phyloP scores from a whole-genome alignment of 2,888 invertebrate genomes.

The Rhamphomyia laevipes region DNA sequence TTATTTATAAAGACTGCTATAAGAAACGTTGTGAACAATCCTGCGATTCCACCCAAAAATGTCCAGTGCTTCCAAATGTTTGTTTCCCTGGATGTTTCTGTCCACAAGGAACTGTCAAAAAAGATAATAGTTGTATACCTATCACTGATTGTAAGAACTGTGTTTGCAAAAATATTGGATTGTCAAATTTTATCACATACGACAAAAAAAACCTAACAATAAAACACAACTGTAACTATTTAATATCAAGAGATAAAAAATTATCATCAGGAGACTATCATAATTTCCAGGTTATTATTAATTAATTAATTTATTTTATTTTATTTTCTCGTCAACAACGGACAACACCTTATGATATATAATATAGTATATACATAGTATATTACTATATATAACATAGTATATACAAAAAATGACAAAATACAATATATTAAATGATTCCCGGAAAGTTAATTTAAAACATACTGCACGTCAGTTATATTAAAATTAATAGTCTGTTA shows the following conservation, averaged over 20 bases:
- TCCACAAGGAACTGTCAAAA: conserved; percentile 58
- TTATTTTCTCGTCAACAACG: too few relatives aligned
- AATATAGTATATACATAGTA: too few relatives aligned
- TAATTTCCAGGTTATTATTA: conserved; percentile 32
- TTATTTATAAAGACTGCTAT: conserved; percentile 75
- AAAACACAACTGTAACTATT: conserved; percentile 75
- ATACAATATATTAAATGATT: too few relatives aligned
- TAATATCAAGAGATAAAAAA: conserved; percentile 55
- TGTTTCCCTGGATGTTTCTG: conserved; percentile 81
- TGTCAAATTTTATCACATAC: conserved; percentile 71
- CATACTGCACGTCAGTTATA: too few relatives aligned
- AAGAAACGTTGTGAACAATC: conserved; percentile 65
- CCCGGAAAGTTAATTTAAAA: too few relatives aligned
- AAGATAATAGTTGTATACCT: conserved; percentile 54
- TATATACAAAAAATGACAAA: too few relatives aligned
- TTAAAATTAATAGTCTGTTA: too few relatives aligned
- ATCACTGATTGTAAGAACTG: conserved; percentile 67
- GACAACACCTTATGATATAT: too few relatives aligned
- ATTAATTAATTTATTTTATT: conserved; percentile 41
- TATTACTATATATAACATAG: too few relatives aligned
- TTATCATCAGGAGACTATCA: conserved; percentile 40
- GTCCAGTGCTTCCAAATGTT: conserved; percentile 50
- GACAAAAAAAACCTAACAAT: conserved; percentile 69
- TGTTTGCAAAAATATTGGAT: conserved; percentile 62
- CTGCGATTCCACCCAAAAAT: conserved; percentile 51